These are phyloP conservation scores for Lutraria lutraria DNA, from an alignment of 2,888 invertebrate genomes.

Conservation along the genomic window DNA sequence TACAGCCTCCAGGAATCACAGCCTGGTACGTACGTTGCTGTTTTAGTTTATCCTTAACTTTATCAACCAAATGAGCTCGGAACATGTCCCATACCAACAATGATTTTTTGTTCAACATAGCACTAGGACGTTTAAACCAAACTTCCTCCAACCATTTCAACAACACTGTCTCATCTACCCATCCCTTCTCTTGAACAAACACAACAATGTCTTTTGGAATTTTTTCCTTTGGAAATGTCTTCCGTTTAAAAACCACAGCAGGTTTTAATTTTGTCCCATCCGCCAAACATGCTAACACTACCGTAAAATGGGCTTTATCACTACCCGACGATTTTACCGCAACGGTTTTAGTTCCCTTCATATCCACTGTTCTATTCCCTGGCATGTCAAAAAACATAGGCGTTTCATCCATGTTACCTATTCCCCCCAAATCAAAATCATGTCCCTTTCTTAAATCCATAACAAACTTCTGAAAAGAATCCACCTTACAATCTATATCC, in stretches of 20 bases:
- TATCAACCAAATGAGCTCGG: conserved; percentile 36
- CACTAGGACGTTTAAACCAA: conserved; percentile 59
- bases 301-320: conserved; percentile 66
- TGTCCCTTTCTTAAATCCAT: conserved; percentile 27
- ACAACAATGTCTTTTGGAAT: conserved; percentile 52
- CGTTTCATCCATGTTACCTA: too few relatives aligned
- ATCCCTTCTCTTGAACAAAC: conserved; percentile 57
- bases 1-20: conserved; percentile 62
- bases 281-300: conserved; percentile 65
- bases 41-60: conserved; percentile 28
- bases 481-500: conserved; percentile 47
- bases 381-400: conserved; percentile 67
- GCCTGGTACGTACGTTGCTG: conserved; percentile 19
- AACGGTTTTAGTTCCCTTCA: conserved; percentile 42
- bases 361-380: conserved; percentile 25
- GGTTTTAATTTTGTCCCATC: conserved; percentile 67
- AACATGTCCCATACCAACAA: too few relatives aligned
- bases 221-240: conserved; percentile 68
- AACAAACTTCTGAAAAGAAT: conserved; percentile 47
- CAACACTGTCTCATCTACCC: conserved; percentile 57
- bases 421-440: conserved; percentile 30
- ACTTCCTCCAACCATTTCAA: conserved; percentile 53
- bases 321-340: conserved; percentile 46
- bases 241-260: conserved; percentile 70
- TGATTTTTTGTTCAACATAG: conserved; percentile 46